phyloP scores from a whole-genome alignment of 2,797 vertebrate genomes.

The Alfaro cultratus region DNA sequence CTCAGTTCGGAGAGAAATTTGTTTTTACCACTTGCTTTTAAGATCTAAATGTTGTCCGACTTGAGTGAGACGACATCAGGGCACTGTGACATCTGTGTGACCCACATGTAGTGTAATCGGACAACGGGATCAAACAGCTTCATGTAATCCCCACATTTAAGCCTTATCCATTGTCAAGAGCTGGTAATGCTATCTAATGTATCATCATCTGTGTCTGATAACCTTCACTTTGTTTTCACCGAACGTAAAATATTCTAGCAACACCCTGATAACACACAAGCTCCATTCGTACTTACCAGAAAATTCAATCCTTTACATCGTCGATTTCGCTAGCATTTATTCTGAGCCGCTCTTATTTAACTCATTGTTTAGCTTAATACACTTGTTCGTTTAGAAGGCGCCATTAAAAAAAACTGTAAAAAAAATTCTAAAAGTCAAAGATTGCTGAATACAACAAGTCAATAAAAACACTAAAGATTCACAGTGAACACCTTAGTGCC shows the following conservation, averaged over 20 bases:
- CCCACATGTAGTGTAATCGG: not conserved
- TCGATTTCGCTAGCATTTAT: slow-evolving; percentile 34
- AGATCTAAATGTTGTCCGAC: not conserved
- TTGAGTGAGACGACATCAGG: not conserved
- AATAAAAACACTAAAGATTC: not conserved
- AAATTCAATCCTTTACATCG: not conserved
- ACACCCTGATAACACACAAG: not conserved
- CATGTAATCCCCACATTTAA: not conserved
- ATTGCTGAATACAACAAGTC: not conserved
- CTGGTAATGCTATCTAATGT: not conserved
- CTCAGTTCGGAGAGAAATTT: not conserved
- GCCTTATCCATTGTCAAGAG: not conserved
- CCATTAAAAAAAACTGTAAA: no score
- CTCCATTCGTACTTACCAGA: not conserved
- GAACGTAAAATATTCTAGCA: not conserved
- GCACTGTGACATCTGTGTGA: not conserved
- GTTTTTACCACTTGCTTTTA: not conserved
- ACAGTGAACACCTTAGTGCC: not conserved
- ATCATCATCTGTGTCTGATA: not conserved
- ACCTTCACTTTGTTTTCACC: not conserved
- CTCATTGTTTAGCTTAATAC: not conserved
- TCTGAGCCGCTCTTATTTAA: slow-evolving; percentile 22
- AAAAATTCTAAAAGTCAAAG: no score
- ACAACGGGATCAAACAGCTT: not conserved
- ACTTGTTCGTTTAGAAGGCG: not conserved